Base-by-base conservation (phyloP, 2,113 vertebrate genomes). In the Corapipo altera region DNA sequence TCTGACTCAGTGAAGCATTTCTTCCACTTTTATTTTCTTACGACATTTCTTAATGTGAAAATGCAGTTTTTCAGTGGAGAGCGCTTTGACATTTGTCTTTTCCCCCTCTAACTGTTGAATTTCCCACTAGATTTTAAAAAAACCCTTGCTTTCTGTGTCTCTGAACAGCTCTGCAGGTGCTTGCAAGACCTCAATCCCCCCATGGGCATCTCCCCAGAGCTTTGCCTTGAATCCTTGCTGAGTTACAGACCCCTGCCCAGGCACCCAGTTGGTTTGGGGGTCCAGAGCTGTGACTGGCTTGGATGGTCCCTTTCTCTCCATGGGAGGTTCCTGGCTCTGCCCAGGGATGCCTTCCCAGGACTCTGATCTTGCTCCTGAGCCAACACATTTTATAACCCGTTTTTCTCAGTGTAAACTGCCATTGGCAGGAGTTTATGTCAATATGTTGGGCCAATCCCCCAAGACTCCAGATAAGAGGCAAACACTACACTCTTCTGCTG, bases 401-500 rank as follows among this genome's bases (percentile, higher is more conserved):
- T 86, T 62, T 52, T 73, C 86, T 78, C 11, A 32, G 57, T 46
- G 73, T 92, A 95, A 96, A 95, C 95, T 92, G 93, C 52, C 80
- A 89, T 92, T 97, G 95, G 95, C 96, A 97, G 80, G 48, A 93
- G 80, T 95, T 95, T 91, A 26, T 95, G 93, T 93, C 94, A 95
- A 85, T 89, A 93, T 28, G 48, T 92, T 96, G 95, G 91, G 95
- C 95, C 92, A 94, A 69, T 89, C 76, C 83, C 64, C 91, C 64
- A 90, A 95, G 75, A 96, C 95, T 97, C 46, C 88, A 96, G 93
- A 96, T 97, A 97, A 96, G 93, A 96, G 44, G 85, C 89, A 96
- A 96, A 95, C 88, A 95, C 92, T 94, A 58, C 85, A 90, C 90
- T 93, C 92, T 94, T 57, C 64, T 92, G 85, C 95, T 96, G 92